These are phyloP conservation scores for Ypsolopha sequella DNA, from an alignment of 2,888 invertebrate genomes.

Conservation along the genomic window DNA sequence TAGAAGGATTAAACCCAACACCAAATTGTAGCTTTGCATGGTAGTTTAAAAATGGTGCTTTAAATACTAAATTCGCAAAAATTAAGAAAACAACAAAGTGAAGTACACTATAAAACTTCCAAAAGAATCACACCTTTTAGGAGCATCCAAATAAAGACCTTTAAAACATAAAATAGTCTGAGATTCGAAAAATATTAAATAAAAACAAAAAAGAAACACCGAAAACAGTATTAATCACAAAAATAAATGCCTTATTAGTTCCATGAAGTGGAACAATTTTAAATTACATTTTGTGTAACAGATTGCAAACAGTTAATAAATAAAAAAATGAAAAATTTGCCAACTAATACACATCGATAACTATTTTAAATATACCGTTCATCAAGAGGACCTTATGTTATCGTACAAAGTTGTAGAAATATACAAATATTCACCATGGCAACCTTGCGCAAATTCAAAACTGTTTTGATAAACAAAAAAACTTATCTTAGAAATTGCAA, in stretches of 20 bases:
- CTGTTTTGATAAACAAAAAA: no score
- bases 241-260: background rate
- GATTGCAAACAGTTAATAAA: no score
- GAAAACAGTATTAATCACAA: background rate
- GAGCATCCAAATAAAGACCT: conserved; percentile 62
- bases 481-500: no score
- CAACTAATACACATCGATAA: no score
- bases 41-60: conserved; percentile 3
- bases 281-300: no score
- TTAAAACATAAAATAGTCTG: conserved; percentile 27
- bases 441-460: no score
- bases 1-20: background rate
- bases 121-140: conserved; percentile 55
- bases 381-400: no score
- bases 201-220: background rate
- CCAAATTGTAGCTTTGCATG: background rate
- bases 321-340: no score
- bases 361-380: no score
- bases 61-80: background rate
- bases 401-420: no score
- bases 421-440: no score
- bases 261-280: no score
- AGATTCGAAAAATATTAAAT: background rate
- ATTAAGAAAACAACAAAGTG: conserved; percentile 3
- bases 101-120: background rate